phyloP scores from a whole-genome alignment of 2,797 vertebrate genomes.

The Platyrinchus mystaceus region DNA sequence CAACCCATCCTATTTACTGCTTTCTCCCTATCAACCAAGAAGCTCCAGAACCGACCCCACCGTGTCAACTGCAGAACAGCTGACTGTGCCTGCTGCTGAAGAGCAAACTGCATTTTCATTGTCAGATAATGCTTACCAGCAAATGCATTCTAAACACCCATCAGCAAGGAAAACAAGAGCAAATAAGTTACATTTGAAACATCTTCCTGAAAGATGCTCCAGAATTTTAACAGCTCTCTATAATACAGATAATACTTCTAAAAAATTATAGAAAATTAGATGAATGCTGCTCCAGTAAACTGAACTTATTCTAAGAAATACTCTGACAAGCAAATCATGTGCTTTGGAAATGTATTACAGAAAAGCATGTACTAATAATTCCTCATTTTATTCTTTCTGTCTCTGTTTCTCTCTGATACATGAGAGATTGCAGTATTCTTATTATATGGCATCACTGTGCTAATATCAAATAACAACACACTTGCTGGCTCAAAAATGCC shows the following conservation, averaged over 20 bases:
- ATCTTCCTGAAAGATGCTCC: background rate
- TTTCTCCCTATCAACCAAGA: fast-evolving
- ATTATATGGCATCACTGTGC: background rate
- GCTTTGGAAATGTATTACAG: background rate
- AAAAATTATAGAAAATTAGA: background rate
- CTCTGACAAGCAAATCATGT: background rate
- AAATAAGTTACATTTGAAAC: background rate
- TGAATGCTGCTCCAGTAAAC: slow-evolving; percentile 4
- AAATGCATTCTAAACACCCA: background rate
- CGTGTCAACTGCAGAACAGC: background rate
- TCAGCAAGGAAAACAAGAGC: background rate
- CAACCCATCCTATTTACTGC: background rate
- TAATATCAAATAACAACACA: slow-evolving; percentile 24
- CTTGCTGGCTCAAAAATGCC: background rate
- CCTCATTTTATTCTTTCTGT: background rate
- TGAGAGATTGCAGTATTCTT: slow-evolving; percentile 22
- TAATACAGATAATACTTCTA: background rate
- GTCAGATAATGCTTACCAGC: background rate
- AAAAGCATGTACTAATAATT: background rate
- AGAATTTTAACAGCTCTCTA: slow-evolving; percentile 35
- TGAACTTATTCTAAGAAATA: background rate
- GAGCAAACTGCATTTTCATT: background rate
- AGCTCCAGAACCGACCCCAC: background rate
- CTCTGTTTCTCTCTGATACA: background rate
- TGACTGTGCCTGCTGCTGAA: background rate